A percentile compares a stretch with the other conserved stretches of the same genome.
phyloP scores from a whole-genome alignment of 2,888 invertebrate genomes.

The Tetrapedia diversipes region DNA sequence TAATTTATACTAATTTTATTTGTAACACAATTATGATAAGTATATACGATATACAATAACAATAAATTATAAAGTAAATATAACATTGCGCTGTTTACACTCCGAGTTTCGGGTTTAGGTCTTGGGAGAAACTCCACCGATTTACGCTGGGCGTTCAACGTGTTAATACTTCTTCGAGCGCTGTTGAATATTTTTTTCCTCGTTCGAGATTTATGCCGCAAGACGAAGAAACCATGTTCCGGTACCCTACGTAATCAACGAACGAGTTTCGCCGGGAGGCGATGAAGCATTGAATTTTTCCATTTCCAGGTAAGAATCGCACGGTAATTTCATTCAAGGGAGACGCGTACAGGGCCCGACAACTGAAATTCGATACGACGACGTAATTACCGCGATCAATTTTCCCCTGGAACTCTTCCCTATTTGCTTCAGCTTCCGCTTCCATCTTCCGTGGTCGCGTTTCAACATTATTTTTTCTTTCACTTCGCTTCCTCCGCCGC shows the following conservation, averaged over 20 bases:
- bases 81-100: too few relatives aligned
- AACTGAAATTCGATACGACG: constrained; percentile 36
- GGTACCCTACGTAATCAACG: constrained; percentile 7
- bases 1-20: too few relatives aligned
- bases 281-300: constrained; percentile 17
- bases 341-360: background rate
- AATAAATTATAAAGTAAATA: too few relatives aligned
- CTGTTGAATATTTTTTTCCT: background rate
- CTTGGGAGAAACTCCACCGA: too few relatives aligned
- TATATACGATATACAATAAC: too few relatives aligned
- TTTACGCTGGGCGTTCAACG: too few relatives aligned
- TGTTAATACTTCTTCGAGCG: too few relatives aligned
- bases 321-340: constrained; percentile 16
- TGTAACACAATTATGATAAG: too few relatives aligned
- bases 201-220: background rate
- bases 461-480: background rate
- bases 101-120: too few relatives aligned
- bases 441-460: background rate
- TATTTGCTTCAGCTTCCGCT: constrained; percentile 5
- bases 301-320: constrained; percentile 3
- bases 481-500: background rate
- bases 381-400: constrained; percentile 34
- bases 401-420: constrained; percentile 28
- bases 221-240: background rate
- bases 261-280: background rate